Evolutionary conservation across 2,888 invertebrate genomes (phyloP).

Genomic region (Caenorhabditis auriculariae): DNA sequence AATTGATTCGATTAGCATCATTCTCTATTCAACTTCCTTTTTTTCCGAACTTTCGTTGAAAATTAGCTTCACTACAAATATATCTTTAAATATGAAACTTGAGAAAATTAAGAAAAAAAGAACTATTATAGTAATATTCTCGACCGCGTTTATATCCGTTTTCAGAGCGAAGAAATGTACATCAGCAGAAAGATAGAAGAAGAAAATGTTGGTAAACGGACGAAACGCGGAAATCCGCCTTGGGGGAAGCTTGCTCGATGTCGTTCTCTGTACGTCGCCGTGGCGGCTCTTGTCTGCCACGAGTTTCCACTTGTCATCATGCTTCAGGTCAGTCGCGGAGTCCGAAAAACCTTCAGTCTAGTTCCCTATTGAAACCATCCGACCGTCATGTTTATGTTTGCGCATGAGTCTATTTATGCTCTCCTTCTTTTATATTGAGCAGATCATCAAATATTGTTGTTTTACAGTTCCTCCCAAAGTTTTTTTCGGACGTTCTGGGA

Average conservation of each 20-base stretch:
- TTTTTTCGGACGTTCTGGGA: slow-evolving; percentile 53
- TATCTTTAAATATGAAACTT: too few relatives aligned
- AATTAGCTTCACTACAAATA: too few relatives aligned
- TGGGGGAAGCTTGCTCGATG: slow-evolving; percentile 49
- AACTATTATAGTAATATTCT: too few relatives aligned
- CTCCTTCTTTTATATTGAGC: too few relatives aligned
- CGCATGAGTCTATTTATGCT: background rate
- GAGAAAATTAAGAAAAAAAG: too few relatives aligned
- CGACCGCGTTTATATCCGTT: too few relatives aligned
- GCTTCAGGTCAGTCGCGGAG: slow-evolving; percentile 27
- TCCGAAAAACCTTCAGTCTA: background rate
- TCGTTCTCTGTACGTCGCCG: slow-evolving; percentile 50
- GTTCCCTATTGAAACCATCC: background rate
- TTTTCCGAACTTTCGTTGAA: too few relatives aligned
- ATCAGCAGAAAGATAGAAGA: slow-evolving; percentile 55
- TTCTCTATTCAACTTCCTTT: too few relatives aligned
- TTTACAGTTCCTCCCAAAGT: slow-evolving; percentile 54
- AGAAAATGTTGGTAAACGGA: slow-evolving; percentile 57
- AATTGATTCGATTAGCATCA: too few relatives aligned
- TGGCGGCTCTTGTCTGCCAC: slow-evolving; percentile 59
- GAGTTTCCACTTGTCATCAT: slow-evolving; percentile 61
- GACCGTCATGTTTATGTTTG: background rate
- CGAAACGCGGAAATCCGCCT: slow-evolving; percentile 45
- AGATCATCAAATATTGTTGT: background rate
- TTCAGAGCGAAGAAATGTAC: slow-evolving; percentile 49